Evolutionary conservation across 2,797 vertebrate species (phyloP).

Genomic region (Oreochromis grahami): DNA sequence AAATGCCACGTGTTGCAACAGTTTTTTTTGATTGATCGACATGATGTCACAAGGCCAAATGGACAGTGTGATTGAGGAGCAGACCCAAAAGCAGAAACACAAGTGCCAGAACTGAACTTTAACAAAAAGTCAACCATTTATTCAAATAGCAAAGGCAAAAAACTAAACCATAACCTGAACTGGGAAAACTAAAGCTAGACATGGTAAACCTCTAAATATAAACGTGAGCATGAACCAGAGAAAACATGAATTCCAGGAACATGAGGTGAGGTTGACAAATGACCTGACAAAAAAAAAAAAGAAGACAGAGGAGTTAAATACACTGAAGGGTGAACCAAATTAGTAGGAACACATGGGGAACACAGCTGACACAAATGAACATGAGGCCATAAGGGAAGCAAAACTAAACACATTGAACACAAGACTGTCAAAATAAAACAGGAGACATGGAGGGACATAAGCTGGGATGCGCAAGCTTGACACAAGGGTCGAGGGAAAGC

Average conservation of each 20-base stretch:
- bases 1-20: not conserved
- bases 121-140: not conserved
- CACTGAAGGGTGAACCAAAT: not conserved
- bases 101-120: not conserved
- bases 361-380: not conserved
- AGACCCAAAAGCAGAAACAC: not conserved
- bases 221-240: accelerated
- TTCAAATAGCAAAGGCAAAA: not conserved
- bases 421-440: not conserved
- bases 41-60: not conserved
- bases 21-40: accelerated
- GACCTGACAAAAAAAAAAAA: not conserved
- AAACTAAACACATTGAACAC: not conserved
- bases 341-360: too few relatives aligned
- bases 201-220: not conserved
- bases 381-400: not conserved
- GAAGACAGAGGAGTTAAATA: not conserved
- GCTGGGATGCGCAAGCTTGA: accelerated
- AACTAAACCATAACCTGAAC: not conserved
- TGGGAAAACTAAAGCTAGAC: not conserved
- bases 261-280: not conserved
- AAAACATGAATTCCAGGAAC: not conserved
- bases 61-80: not conserved
- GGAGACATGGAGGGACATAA: not conserved
- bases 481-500: not conserved